A percentile compares a stretch with the other conserved stretches of the same genome.
These are phyloP conservation scores for Pseudochirops cupreus DNA, from an alignment of 2,797 vertebrate genomes.

Conservation along the genomic window DNA sequence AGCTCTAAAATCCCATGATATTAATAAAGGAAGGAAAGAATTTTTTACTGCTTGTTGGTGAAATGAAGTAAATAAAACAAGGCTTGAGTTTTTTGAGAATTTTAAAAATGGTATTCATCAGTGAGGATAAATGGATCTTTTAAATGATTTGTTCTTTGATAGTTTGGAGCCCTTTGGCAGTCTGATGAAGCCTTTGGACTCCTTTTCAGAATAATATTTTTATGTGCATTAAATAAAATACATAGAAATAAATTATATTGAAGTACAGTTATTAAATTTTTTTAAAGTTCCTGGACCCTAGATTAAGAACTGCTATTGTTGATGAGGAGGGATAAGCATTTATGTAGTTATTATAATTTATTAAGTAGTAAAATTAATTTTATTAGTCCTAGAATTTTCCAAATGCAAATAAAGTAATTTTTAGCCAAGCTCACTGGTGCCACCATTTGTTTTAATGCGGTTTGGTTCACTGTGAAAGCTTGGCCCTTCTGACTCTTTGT, in stretches of 20 bases:
- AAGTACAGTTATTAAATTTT: background rate
- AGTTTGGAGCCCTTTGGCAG: background rate
- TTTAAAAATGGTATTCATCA: background rate
- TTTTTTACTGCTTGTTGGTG: background rate
- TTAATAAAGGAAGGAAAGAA: background rate
- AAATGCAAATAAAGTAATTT: background rate
- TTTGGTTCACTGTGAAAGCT: background rate
- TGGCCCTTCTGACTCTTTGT: background rate
- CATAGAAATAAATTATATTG: background rate
- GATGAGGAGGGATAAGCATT: background rate
- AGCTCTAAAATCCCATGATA: background rate
- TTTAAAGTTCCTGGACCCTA: background rate
- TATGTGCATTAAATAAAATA: background rate
- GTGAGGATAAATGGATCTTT: background rate
- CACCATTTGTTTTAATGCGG: background rate
- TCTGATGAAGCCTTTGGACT: background rate
- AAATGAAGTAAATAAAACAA: background rate
- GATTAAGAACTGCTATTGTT: background rate
- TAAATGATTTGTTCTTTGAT: background rate
- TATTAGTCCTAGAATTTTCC: background rate
- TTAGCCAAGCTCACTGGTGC: background rate
- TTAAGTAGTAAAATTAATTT: background rate
- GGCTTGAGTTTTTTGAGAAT: background rate
- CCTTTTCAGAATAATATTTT: background rate
- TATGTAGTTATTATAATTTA: background rate